These are phyloP conservation scores for Agonopterix alstromeriana DNA, from an alignment of 2,888 invertebrate species.

Conservation along the genomic window DNA sequence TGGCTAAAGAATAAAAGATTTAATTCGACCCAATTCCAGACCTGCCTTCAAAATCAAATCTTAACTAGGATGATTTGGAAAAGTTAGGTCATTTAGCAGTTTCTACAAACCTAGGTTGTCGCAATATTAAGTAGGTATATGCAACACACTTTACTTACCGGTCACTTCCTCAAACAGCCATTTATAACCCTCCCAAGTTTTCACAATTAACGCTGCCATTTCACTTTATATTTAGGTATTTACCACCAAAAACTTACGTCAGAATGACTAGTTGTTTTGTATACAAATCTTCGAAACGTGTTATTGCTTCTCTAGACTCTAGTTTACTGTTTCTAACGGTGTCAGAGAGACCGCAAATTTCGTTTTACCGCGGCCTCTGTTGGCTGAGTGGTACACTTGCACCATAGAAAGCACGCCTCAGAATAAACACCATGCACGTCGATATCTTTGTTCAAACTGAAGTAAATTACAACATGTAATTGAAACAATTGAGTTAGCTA, in stretches of 20 bases:
- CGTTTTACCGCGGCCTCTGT: background rate
- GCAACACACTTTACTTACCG: slow-evolving; percentile 46
- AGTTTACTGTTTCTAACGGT: slow-evolving; percentile 3
- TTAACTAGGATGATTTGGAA: too few species aligned
- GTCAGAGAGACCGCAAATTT: slow-evolving; percentile 3
- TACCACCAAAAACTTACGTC: background rate
- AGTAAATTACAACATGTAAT: too few species aligned
- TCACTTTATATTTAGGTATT: slow-evolving; percentile 1
- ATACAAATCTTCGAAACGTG: slow-evolving; percentile 1
- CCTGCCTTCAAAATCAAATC: too few species aligned
- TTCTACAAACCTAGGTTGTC: too few species aligned
- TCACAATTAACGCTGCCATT: slow-evolving; percentile 52
- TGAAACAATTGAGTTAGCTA: too few species aligned
- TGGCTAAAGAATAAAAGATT: too few species aligned
- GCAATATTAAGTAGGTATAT: slow-evolving; percentile 57
- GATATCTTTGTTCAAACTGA: too few species aligned
- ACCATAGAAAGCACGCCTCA: background rate
- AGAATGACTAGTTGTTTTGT: background rate
- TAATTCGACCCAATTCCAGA: too few species aligned
- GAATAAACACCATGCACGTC: too few species aligned
- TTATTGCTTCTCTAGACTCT: slow-evolving; percentile 5
- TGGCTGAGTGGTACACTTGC: slow-evolving; percentile 1
- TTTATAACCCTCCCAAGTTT: slow-evolving; percentile 38
- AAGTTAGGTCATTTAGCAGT: too few species aligned
- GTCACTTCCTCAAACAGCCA: slow-evolving; percentile 46